Base-by-base conservation (phyloP, 2,888 invertebrate species). In the Encarsia formosa region DNA sequence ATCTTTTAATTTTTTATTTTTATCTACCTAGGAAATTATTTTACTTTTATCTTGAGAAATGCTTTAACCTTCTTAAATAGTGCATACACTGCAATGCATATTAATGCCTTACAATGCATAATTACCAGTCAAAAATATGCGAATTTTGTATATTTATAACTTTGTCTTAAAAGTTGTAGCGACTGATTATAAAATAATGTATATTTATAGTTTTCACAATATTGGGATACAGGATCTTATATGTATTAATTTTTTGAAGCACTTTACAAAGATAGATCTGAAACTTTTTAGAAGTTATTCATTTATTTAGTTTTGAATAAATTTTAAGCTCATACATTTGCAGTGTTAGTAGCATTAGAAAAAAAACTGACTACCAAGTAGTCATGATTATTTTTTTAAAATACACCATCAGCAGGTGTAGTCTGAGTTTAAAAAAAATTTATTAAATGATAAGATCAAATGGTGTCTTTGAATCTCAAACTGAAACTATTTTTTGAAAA, bases 231-330 rank as follows among this genome's bases (percentile, higher is more conserved):
- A 41, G 34, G 9, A 39, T 29, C 24, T 39, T 37, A 23, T 41
- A 38, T 37, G 23, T 40, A 22, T 50, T 49, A 38, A 43, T 46
- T 50, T 40, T 43, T 46, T 31, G 15, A 50, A 39, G 43, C 47
- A 50, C 39, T 42, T 49, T 26, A 47, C 34, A 50, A 50, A 39
- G 34, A 35, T 49, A 54, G 37, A 45, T 50, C 32, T 39, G 47
- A 54, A 8, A 43, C 8, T 52, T 26, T 34, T 45, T 32, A 45
- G 39, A 39, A 15, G 1, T 15, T 32, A 42, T 46, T 42, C 40
- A 18, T 20, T 35, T 39, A 43, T 16, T 39, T 46, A 35, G 41
- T 46, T n/a, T n/a, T n/a, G n/a, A n/a, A n/a, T n/a, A n/a, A n/a
- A n/a, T n/a, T n/a, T n/a, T 35, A 31, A 51, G 39, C 16, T 40